Evolutionary conservation across 2,888 invertebrate genomes (phyloP), one percentile per base, ranked within the genome.

Genomic region (Trichopoda pennipes): DNA sequence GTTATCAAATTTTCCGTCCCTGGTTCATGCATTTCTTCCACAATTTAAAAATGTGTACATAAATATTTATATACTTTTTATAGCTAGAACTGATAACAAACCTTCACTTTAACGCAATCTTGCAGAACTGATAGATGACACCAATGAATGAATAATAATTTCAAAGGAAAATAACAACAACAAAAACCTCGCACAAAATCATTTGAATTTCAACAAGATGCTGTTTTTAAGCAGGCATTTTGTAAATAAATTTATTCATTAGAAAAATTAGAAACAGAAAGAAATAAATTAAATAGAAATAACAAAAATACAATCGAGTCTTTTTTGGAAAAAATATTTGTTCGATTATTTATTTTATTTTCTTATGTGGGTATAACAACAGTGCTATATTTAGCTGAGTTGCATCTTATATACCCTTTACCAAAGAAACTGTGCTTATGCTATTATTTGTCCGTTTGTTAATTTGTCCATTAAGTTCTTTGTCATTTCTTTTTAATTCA

Each of bases 51-150:
- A 28, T 38, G 42, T 17, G 16, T 32, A 17, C 23, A 28, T 35
- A 28, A 56, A 32, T 38, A 21, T 23, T 23, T 23, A 16, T n/a
- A n/a, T n/a, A 17, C 8, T 38, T 38, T 21, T 58, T 60, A 60
- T 53, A 32, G 44, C 35, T 75, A 56, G 53, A 75, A 79, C 60
- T 68, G 81, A 84, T 84, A 81, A 81, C 47, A 81, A 75, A 76
- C 81, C 77, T 80, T 81, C 80, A 81, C 78, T 72, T 75, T 53
- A 78, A 82, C 56, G 68, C 84, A 85, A 80, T 84, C 82, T 79
- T 69, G 84, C 82, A 84, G 77, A 84, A 85, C 83, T 83, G 84
- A 77, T 63, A 84, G 80, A 76, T 72, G 82, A 84, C 66, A 83
- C 82, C 74, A 60, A 68, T 81, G 66, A 80, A 80, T 68, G 49